These are phyloP conservation scores for Augochlora pura DNA, from an alignment of 1,140 invertebrate genomes.

Conservation along the genomic window DNA sequence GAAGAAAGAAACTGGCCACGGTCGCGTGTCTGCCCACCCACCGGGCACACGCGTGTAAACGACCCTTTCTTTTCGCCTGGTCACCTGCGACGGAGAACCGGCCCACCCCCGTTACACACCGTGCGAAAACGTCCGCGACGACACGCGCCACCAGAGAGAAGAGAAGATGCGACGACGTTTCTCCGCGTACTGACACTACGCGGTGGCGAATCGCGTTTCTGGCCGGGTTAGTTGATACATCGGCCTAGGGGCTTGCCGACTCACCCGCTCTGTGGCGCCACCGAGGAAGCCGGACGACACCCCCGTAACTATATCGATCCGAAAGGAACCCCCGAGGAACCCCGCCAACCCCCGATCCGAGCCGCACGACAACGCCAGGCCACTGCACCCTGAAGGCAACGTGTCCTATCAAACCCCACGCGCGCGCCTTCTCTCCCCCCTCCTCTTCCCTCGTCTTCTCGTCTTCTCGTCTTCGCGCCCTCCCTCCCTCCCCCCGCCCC, in stretches of 20 bases:
- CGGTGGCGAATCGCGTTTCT: conserved; percentile 44
- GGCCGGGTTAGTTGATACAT: conserved; percentile 59
- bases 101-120: too few species aligned
- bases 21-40: conserved; percentile 8
- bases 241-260: conserved; percentile 54
- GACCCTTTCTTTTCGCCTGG: neutral
- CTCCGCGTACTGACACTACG: conserved; percentile 57
- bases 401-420: conserved; percentile 57
- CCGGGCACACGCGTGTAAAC: conserved; percentile 30
- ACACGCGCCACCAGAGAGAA: conserved; percentile 19
- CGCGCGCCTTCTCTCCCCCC: neutral
- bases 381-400: conserved; percentile 70
- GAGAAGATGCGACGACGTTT: conserved; percentile 38
- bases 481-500: too few species aligned
- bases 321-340: neutral
- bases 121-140: neutral
- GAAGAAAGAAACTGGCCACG: neutral
- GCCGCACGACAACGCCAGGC: conserved; percentile 66
- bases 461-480: too few species aligned
- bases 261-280: conserved; percentile 69
- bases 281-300: conserved; percentile 73
- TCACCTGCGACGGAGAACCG: too few species aligned
- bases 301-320: conserved; percentile 77
- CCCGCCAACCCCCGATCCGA: conserved; percentile 40
- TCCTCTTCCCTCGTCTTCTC: too few species aligned